Evolutionary conservation across 2,888 invertebrate species (phyloP), one percentile per base, ranked within the genome.

Genomic region (Hydrotaea cyrtoneurina): DNA sequence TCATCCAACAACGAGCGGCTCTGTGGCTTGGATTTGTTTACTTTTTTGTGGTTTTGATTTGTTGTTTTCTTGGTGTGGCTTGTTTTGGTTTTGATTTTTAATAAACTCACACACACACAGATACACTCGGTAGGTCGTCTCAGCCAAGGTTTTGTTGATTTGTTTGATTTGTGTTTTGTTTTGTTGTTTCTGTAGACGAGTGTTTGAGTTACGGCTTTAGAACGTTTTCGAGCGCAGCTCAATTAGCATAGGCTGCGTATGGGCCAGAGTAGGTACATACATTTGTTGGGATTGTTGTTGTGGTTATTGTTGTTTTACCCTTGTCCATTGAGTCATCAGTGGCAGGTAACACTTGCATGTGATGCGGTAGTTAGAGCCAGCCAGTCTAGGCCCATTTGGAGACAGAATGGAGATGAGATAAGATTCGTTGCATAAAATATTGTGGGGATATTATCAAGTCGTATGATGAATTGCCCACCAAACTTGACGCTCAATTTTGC

Each of bases 181-280:
- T 31, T 31, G 3, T 31, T n/a, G 43, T 50, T 50, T 50, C 50
- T 50, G 50, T 50, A n/a, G 50, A n/a, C 50, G 8, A n/a, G n/a
- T 57, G 57, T 57, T 17, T 57, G 57, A 57, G 21, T 57, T 57
- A 57, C n/a, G 57, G n/a, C 57, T 23, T 21, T 21, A 57, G 57
- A 23, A 57, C 57, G 57, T 57, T 39, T 39, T 39, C 3, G 11
- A 39, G 10, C 39, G 39, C 39, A 13, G 39, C 13, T 39, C 10
- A 39, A 39, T 39, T 39, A 39, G 11, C 39, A 39, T 13, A 39
- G 7, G 31, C 31, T 31, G 2, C 31, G 31, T 31, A 31, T 31
- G 31, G 2, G 31, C 13, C 3, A 39, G 39, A 39, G 39, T 39
- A 39, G 39, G 11, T 39, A 13, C 39, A 39, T 7, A 31, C 7